phyloP scores from a whole-genome alignment of 1,140 invertebrate genomes.

The Conopomorpha cramerella region DNA sequence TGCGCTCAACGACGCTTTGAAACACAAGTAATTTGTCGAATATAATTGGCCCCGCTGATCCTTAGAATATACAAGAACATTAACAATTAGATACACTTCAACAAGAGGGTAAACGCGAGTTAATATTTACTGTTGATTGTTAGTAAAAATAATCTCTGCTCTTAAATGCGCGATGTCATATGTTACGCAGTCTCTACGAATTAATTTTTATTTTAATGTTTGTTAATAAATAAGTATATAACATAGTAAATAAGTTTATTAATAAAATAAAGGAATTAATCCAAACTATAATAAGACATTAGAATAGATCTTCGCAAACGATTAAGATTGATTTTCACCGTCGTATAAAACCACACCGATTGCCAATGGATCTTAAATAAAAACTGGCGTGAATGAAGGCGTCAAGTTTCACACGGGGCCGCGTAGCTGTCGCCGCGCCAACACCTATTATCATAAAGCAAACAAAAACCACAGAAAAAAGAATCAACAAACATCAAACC shows the following conservation, averaged over 20 bases:
- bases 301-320: conserved; percentile 23
- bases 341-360: conserved; percentile 45
- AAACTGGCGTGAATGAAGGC: conserved; percentile 43
- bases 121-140: too few species aligned
- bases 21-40: too few species aligned
- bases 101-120: too few species aligned
- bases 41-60: too few species aligned
- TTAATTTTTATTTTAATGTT: too few species aligned
- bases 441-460: conserved; percentile 57
- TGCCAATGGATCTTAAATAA: conserved; percentile 45
- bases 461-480: conserved; percentile 42
- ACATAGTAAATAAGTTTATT: background rate
- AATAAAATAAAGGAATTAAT: background rate
- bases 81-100: too few species aligned
- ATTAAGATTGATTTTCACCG: conserved; percentile 38
- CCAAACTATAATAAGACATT: conserved; percentile 15
- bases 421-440: conserved; percentile 29
- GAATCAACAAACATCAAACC: conserved; percentile 49
- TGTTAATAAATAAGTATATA: background rate
- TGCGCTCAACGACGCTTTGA: too few species aligned
- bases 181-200: too few species aligned
- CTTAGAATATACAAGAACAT: too few species aligned
- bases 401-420: conserved; percentile 53
- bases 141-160: too few species aligned
- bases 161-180: too few species aligned